These are phyloP conservation scores for Rhabdomys pumilio DNA, from an alignment of 2,797 vertebrate genomes.

Conservation along the genomic window DNA sequence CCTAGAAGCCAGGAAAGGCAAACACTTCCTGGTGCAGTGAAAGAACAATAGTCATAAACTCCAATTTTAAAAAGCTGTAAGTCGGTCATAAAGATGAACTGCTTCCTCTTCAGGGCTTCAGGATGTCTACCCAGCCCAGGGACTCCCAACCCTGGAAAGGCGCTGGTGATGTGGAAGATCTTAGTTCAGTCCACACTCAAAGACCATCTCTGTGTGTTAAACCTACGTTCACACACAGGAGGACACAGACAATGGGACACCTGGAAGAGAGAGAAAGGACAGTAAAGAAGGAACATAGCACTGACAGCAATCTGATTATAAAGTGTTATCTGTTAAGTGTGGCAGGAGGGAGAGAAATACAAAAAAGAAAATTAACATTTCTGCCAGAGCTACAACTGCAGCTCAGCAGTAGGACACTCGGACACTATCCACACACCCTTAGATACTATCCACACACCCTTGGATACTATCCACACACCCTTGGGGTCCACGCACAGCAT, in stretches of 20 bases:
- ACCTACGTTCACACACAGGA: not conserved
- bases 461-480: not conserved
- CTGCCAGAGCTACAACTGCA: not conserved
- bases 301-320: not conserved
- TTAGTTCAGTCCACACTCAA: not conserved
- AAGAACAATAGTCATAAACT: not conserved
- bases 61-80: not conserved
- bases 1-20: not conserved
- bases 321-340: not conserved
- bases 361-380: slow-evolving; percentile 6
- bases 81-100: not conserved
- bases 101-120: not conserved
- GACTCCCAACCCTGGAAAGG: not conserved
- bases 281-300: not conserved
- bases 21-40: not conserved
- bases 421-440: too few species aligned
- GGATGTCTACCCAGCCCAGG: not conserved
- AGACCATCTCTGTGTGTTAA: not conserved
- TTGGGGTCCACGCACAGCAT: not conserved
- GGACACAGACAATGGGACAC: not conserved
- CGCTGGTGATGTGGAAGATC: not conserved
- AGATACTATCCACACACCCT: too few species aligned
- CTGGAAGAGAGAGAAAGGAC: not conserved
- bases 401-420: not conserved
- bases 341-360: not conserved